Base-by-base conservation (phyloP, 1,140 invertebrate species). In the Drosophila parabipectinata region DNA sequence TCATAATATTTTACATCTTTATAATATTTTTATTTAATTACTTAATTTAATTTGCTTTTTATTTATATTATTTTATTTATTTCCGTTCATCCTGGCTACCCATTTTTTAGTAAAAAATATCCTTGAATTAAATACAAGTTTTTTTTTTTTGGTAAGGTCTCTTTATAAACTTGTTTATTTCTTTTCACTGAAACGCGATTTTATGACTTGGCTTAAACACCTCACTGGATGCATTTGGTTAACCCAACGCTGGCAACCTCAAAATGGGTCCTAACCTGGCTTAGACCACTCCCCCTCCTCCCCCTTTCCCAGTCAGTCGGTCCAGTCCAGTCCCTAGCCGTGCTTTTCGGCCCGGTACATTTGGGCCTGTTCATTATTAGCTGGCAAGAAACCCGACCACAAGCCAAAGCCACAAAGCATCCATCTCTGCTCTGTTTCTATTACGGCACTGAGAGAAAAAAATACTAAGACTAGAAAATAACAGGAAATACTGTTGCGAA, bases 141-240 rank as follows among this genome's bases (percentile, higher is more conserved):
- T 18, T 26, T 26, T 28, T 28, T 26, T 28, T 28, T 7, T 28
- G 26, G 26, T 28, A 1, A 1, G 5, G 5, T 28, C 26, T 28
- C 6, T 7, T 28, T 28, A 28, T 28, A 14, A 41, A 10, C 39
- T 4, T 44, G 7, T 44, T 44, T 44, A 44, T 37, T 37, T 37
- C 34, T 12, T 37, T 12, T 18, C 18, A 10, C 26, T 28, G 34
- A 24, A 39, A 12, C 12, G 34, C 59, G 59, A 61, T 57, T 71
- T 71, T 67, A 71, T 71, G 62, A 18, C 26, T 53, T 66, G 39
- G 53, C 47, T 45, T 58, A 71, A 68, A 64, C 67, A 68, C 45
- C 62, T 67, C 18, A n/a, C 32, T 51, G 44, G 62, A 41, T 68
- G 48, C 64, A 68, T 47, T 30, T 53, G 64, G 66, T 39, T 66